These are phyloP conservation scores for Polymixis lichenea DNA, from an alignment of 2,888 invertebrate genomes.

Conservation along the genomic window DNA sequence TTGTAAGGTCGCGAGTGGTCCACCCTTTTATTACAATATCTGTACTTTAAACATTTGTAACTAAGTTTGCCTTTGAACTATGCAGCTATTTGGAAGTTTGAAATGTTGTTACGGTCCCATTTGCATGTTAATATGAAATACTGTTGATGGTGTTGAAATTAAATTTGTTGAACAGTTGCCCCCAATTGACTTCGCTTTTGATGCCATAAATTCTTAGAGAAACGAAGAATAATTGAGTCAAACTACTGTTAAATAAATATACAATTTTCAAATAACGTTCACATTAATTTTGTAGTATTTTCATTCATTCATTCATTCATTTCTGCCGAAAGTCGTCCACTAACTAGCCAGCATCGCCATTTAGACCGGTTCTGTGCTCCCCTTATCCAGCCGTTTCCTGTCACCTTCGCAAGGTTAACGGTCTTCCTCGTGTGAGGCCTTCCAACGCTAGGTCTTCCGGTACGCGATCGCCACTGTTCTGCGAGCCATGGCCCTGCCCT, in stretches of 20 bases:
- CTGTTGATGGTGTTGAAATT: conserved; percentile 42
- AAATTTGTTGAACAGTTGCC: conserved; percentile 23
- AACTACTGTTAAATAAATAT: neutral
- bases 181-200: conserved; percentile 22
- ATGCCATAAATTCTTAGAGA: neutral
- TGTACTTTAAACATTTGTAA: conserved; percentile 54
- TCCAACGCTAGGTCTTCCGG: too few species aligned
- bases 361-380: too few species aligned
- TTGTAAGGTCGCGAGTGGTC: conserved; percentile 57
- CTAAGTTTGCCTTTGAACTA: conserved; percentile 66
- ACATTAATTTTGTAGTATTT: neutral
- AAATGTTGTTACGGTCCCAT: conserved; percentile 62
- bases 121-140: conserved; percentile 57
- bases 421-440: too few species aligned
- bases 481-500: too few species aligned
- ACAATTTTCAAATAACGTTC: neutral
- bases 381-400: too few species aligned
- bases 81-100: conserved; percentile 67
- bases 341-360: too few species aligned
- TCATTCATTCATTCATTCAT: too few species aligned
- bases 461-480: too few species aligned
- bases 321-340: too few species aligned
- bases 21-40: conserved; percentile 63
- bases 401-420: too few species aligned
- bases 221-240: neutral